Percentiles rank a stretch among this genome's conserved stretches.
These are phyloP conservation scores for Heptranchias perlo DNA, from an alignment of 2,113 vertebrate species.

Conservation along the genomic window DNA sequence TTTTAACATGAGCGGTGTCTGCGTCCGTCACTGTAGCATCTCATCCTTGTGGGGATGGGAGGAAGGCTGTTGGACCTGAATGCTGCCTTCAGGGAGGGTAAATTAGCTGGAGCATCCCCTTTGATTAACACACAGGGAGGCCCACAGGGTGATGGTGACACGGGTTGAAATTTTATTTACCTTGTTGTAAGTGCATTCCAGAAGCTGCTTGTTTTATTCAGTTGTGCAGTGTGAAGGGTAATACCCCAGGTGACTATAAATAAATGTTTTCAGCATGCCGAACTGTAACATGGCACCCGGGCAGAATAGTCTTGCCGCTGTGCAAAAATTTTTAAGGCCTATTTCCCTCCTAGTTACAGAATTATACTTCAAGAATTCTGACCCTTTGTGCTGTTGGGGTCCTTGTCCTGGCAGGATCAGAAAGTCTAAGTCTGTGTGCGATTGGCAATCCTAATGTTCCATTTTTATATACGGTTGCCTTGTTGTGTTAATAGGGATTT, in stretches of 20 bases:
- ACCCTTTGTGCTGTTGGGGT: background rate
- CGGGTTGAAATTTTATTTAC: background rate
- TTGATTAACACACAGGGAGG: background rate
- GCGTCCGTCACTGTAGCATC: background rate
- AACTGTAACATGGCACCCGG: background rate
- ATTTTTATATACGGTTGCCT: background rate
- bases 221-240: background rate
- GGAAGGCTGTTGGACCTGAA: background rate
- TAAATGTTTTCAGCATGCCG: background rate
- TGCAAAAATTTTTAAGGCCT: background rate
- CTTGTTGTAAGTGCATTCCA: background rate
- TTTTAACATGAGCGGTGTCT: too few species aligned
- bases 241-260: background rate
- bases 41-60: background rate
- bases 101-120: background rate
- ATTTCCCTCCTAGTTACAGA: background rate
- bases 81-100: background rate
- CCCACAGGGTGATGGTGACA: background rate
- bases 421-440: background rate
- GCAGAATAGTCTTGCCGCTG: background rate
- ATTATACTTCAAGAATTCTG: background rate
- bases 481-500: background rate
- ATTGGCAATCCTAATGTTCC: background rate
- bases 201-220: background rate
- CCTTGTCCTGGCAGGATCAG: background rate